Conservation (phyloP, 1,140 invertebrate genomes). For the Camponotus floridanus region DNA sequence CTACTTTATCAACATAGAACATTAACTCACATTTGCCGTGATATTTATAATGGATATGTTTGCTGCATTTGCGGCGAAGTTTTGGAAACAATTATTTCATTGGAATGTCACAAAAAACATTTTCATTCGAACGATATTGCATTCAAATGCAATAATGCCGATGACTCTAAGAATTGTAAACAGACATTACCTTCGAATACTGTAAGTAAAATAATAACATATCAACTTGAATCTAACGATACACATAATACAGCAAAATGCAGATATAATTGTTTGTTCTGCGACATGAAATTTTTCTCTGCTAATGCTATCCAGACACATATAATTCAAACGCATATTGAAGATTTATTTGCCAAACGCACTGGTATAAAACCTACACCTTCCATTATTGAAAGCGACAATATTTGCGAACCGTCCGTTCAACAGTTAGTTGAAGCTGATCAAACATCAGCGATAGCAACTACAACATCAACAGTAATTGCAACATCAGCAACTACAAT, state of each 20-base stretch:
- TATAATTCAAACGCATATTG: slow-evolving; percentile 8
- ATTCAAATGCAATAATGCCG: neutral
- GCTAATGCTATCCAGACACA: neutral
- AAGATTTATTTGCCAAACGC: slow-evolving; percentile 9
- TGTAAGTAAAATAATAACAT: neutral
- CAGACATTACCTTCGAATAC: neutral
- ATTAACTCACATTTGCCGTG: slow-evolving; percentile 58
- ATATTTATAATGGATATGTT: slow-evolving; percentile 14
- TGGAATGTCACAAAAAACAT: slow-evolving; percentile 73
- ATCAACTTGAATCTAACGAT: neutral
- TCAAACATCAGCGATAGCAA: neutral
- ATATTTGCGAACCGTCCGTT: neutral
- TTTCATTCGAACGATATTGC: slow-evolving; percentile 39
- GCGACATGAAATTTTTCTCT: slow-evolving; percentile 2
- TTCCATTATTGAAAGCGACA: neutral
- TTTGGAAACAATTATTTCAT: slow-evolving; percentile 48
- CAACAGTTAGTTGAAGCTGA: neutral
- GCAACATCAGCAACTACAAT: too few relatives aligned
- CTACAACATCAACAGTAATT: too few relatives aligned
- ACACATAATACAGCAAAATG: neutral
- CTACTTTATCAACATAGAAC: slow-evolving; percentile 67
- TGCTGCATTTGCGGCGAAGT: slow-evolving; percentile 72
- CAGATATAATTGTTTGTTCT: slow-evolving; percentile 19
- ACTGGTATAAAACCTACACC: neutral
- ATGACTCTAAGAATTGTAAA: neutral